Evolutionary conservation across 2,113 vertebrate genomes (phyloP).

Genomic region (Zosterops pallidus): DNA sequence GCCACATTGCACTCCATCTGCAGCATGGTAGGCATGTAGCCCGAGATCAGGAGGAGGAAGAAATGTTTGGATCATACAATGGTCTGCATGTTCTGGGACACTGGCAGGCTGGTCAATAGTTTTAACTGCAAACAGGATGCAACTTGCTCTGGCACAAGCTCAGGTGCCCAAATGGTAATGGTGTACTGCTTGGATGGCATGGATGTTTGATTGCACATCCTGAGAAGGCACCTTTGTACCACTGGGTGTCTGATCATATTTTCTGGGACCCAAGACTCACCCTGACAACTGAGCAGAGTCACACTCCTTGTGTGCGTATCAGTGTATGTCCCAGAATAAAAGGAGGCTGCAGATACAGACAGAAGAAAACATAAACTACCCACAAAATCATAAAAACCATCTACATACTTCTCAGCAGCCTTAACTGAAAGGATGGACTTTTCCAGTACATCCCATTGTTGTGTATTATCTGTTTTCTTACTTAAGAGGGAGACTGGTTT

Average conservation of each 20-base stretch:
- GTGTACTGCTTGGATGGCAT: not conserved
- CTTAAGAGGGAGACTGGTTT: not conserved
- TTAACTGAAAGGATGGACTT: not conserved
- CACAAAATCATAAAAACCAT: not conserved
- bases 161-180: not conserved
- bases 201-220: not conserved
- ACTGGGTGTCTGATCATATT: not conserved
- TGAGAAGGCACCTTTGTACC: not conserved
- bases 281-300: not conserved
- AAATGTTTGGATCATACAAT: not conserved
- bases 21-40: not conserved
- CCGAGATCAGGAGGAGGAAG: not conserved
- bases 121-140: not conserved
- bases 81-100: not conserved
- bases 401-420: not conserved
- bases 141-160: not conserved
- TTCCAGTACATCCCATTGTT: not conserved
- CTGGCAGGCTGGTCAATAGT: not conserved
- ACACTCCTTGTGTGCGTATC: not conserved
- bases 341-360: not conserved
- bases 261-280: not conserved
- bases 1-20: rapidly evolving
- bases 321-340: not conserved
- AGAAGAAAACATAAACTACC: not conserved
- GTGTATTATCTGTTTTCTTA: not conserved